Evolutionary conservation across 2,113 vertebrate species (phyloP).

Genomic region (Conger conger): DNA sequence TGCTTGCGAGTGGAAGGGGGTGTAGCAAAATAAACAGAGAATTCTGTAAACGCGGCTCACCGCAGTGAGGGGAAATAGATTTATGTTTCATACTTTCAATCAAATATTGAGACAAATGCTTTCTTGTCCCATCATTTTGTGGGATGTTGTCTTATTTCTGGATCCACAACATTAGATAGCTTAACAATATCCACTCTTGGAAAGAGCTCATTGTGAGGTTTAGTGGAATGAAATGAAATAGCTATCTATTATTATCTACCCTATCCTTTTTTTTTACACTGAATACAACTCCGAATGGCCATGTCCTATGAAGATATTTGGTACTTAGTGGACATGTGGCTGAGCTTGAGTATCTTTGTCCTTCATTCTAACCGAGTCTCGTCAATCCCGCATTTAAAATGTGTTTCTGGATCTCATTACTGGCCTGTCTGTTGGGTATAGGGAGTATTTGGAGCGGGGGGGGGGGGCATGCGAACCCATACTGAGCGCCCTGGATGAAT

Average conservation of each 20-base stretch:
- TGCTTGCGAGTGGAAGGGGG: neutral
- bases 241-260: neutral
- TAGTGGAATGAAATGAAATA: constrained; percentile 40
- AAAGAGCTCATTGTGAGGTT: constrained; percentile 19
- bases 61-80: neutral
- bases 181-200: constrained; percentile 2
- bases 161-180: constrained; percentile 8
- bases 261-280: neutral
- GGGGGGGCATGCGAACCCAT: neutral
- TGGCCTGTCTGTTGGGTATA: neutral
- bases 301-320: constrained; percentile 56
- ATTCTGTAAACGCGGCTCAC: neutral
- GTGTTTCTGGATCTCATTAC: constrained; percentile 21
- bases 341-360: constrained; percentile 5
- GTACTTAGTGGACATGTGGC: neutral
- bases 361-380: neutral
- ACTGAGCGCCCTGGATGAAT: neutral
- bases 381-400: neutral
- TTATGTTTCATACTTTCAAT: neutral
- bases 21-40: neutral
- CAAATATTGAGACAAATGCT: neutral
- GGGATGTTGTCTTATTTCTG: constrained; percentile 23
- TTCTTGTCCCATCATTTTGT: neutral
- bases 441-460: neutral
- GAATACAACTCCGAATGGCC: neutral